Evolutionary conservation across 2,888 invertebrate species (phyloP).

Genomic region (Hypomecis punctinalis): DNA sequence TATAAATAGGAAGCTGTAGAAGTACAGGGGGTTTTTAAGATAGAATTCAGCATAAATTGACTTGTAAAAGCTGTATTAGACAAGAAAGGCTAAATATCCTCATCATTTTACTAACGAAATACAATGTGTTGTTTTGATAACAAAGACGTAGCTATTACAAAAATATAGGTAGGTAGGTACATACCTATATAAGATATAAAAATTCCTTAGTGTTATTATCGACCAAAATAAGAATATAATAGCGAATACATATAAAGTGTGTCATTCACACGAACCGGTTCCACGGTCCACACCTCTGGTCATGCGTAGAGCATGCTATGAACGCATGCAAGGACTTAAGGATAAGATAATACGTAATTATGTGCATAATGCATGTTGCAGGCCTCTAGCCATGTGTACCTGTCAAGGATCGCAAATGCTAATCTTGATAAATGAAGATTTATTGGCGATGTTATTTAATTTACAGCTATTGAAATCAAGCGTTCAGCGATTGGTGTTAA

Average conservation of each 20-base stretch:
- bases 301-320: constrained; percentile 2
- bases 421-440: constrained; percentile 10
- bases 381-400: background rate
- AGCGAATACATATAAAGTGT: background rate
- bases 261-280: constrained; percentile 7
- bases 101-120: no score
- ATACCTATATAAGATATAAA: no score
- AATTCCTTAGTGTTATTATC: background rate
- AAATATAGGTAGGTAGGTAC: no score
- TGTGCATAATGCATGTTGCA: background rate
- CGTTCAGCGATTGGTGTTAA: no score
- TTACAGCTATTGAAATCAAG: no score
- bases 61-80: no score
- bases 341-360: constrained; percentile 3
- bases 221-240: background rate
- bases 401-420: background rate
- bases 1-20: no score
- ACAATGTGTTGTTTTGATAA: no score
- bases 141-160: no score
- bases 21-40: no score
- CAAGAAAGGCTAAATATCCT: no score
- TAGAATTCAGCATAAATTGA: no score
- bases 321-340: constrained; percentile 1
- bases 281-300: background rate
- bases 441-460: background rate